Base-by-base conservation (phyloP, 2,113 vertebrate genomes). In the Recurvirostra avosetta region DNA sequence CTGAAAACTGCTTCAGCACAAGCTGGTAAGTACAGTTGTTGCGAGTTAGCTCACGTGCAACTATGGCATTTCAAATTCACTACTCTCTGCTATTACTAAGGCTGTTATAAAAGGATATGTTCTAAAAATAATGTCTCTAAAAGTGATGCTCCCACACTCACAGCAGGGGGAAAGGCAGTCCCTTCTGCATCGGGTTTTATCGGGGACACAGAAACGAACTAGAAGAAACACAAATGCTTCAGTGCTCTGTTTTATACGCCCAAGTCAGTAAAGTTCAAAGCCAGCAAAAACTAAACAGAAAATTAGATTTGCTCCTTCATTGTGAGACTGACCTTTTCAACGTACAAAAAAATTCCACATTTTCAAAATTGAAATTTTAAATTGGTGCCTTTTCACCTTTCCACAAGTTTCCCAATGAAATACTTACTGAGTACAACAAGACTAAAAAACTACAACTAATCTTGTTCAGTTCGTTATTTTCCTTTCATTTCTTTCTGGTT, bases 271-370 rank as follows among this genome's bases (percentile, higher is more conserved):
- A 5, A 34, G n/a, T 15, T 50, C 32, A 45, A 83, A 94, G 22
- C 22, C 30, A 88, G n/a, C 15, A 55, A 73, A 67, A 50, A 25
- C 3, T 6, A 23, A 68, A 47, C 7, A 72, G 18, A 80, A 83
- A 84, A 70, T 38, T 12, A 72, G 38, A 45, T 67, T 58, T 71
- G 2, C 8, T 87, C 32, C 34, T 83, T 86, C 32, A 36, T 8
- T 47, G 17, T 8, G 43, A 72, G 10, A 47, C 17, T 68, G 22
- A 86, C 34, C 26, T 50, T 75, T 79, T 30, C 53, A 68, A 75
- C 1, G 4, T 30, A 47, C 15, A 72, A 62, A 73, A 53, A 12
- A 63, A 14, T 1, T 8, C 2, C 14, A 20, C 1, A 2, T n/a
- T 92, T 65, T 55, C 49, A 76, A 73, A 78, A 65, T 18, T 50